Percentiles rank a stretch among this genome's conserved stretches.
Evolutionary conservation across 1,140 invertebrate species (phyloP).

Genomic region (Vanessa tameamea): DNA sequence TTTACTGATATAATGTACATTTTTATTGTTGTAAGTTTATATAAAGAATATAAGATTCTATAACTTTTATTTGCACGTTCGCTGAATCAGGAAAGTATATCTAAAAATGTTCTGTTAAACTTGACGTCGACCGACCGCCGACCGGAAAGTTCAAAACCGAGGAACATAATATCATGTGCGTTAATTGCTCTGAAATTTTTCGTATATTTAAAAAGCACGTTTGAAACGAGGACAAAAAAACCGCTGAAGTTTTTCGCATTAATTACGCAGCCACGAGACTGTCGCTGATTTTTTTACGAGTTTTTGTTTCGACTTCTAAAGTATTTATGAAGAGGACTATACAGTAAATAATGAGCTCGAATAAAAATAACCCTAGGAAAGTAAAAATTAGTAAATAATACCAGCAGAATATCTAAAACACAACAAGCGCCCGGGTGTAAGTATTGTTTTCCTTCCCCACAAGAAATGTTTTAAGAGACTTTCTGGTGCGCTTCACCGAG

Average conservation of each 20-base stretch:
- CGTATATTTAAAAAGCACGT: slow-evolving; percentile 20
- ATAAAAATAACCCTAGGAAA: no score
- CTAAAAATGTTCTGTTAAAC: background rate
- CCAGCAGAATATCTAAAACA: no score
- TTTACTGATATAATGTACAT: no score
- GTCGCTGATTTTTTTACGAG: background rate
- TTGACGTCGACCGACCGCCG: background rate
- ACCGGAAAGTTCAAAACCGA: background rate
- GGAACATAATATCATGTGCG: slow-evolving; percentile 1
- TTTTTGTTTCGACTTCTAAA: background rate
- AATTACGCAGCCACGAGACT: slow-evolving; percentile 15
- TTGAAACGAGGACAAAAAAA: slow-evolving; percentile 13
- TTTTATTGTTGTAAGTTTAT: no score
- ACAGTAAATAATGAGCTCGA: no score
- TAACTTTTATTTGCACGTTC: no score
- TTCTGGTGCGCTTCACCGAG: no score
- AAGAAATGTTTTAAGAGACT: no score
- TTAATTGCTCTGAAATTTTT: slow-evolving; percentile 18
- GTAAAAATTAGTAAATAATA: no score
- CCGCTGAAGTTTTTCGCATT: slow-evolving; percentile 21
- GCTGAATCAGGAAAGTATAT: background rate
- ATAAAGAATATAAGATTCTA: no score
- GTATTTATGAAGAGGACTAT: background rate
- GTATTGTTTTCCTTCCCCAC: no score
- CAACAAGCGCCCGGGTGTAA: no score